phyloP scores from a whole-genome alignment of 1,140 invertebrate genomes.

The Drosophila kurseongensis region DNA sequence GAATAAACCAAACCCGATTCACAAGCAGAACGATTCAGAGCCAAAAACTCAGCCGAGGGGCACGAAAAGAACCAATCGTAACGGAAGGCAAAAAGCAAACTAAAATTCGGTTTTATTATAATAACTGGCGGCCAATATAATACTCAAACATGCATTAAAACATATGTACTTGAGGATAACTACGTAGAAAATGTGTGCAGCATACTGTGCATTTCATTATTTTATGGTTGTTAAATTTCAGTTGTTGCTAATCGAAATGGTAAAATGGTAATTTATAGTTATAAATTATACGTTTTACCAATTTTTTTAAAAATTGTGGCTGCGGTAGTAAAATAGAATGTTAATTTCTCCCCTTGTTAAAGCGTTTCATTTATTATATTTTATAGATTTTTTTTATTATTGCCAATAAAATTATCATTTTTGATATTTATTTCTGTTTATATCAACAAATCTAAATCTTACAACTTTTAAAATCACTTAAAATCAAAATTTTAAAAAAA shows the following conservation, averaged over 20 bases:
- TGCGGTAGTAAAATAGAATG: too few relatives aligned
- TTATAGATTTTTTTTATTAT: too few relatives aligned
- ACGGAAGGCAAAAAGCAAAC: conserved; percentile 70
- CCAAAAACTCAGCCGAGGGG: conserved; percentile 32
- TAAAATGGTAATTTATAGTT: neutral
- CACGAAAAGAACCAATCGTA: conserved; percentile 53
- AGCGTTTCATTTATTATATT: too few relatives aligned
- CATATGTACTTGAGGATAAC: conserved; percentile 25
- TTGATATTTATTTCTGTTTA: neutral
- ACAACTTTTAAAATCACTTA: too few relatives aligned
- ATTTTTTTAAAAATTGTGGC: neutral
- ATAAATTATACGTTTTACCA: neutral
- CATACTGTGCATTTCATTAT: conserved; percentile 1
- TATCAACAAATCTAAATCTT: too few relatives aligned
- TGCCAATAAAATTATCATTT: neutral
- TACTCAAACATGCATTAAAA: conserved; percentile 40
- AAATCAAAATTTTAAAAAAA: too few relatives aligned
- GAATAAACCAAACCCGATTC: conserved; percentile 26
- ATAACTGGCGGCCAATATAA: conserved; percentile 54
- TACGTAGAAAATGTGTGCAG: neutral
- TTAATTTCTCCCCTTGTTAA: too few relatives aligned
- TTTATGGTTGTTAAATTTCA: neutral
- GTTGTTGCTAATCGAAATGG: neutral
- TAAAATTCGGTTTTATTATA: conserved; percentile 59
- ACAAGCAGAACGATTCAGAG: conserved; percentile 20